A percentile compares a stretch with the other conserved stretches of the same genome.
These are phyloP conservation scores for Epinephelus awoara DNA, from an alignment of 2,797 vertebrate genomes.

Conservation along the genomic window DNA sequence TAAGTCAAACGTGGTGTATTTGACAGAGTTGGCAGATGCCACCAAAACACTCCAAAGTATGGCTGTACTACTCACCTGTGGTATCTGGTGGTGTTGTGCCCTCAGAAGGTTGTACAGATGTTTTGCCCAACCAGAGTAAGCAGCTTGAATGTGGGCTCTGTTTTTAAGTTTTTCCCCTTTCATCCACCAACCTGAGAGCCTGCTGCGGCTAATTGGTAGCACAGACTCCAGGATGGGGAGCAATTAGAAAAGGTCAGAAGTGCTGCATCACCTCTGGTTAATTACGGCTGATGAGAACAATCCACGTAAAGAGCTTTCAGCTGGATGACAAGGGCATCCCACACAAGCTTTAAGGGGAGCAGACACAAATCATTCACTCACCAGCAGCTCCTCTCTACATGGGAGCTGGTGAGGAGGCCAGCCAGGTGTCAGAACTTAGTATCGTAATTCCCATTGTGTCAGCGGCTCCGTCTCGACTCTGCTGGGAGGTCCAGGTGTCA, in stretches of 20 bases:
- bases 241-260: conserved; percentile 79
- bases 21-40: no score
- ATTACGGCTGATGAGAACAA: conserved; percentile 75
- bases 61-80: no score
- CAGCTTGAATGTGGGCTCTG: conserved; percentile 29
- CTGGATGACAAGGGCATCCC: conserved; percentile 45
- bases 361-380: conserved; percentile 42
- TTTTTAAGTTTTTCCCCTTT: conserved; percentile 43
- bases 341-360: conserved; percentile 36
- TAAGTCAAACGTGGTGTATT: no score
- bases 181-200: conserved; percentile 41
- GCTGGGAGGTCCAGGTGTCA: conserved; percentile 43
- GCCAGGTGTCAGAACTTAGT: conserved; percentile 27
- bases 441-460: neutral
- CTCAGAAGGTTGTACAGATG: neutral
- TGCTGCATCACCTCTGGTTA: conserved; percentile 73
- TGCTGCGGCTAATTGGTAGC: conserved; percentile 73
- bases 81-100: no score
- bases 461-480: conserved; percentile 6
- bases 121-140: conserved; percentile 24
- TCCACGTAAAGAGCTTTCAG: conserved; percentile 64
- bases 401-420: neutral
- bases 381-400: conserved; percentile 13
- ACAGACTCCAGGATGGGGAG: conserved; percentile 58
- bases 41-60: no score